Evolutionary conservation across 2,113 vertebrate genomes (phyloP).

Genomic region (Anarhynchus alexandrinus): DNA sequence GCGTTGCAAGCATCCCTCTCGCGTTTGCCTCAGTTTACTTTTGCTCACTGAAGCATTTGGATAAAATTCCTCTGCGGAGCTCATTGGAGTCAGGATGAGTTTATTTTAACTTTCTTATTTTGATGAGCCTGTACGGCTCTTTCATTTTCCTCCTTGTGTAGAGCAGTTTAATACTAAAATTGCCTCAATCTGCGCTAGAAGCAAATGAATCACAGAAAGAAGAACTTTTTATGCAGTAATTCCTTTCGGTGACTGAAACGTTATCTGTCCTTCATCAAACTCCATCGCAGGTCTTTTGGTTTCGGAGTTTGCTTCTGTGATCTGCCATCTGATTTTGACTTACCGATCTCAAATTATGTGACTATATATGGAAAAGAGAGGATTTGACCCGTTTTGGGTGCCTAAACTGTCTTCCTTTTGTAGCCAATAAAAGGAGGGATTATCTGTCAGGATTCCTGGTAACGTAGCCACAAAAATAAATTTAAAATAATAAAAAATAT

Average conservation of each 20-base stretch:
- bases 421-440: not conserved
- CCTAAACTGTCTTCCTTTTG: not conserved
- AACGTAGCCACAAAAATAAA: not conserved
- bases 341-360: not conserved
- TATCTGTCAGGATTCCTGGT: not conserved
- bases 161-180: not conserved
- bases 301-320: not conserved
- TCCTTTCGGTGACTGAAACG: not conserved
- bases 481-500: not conserved
- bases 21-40: slow-evolving; percentile 31
- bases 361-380: not conserved
- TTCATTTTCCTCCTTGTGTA: not conserved
- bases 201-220: not conserved
- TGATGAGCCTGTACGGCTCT: not conserved
- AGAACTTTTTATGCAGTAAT: not conserved
- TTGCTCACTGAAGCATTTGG: slow-evolving; percentile 1
- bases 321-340: slow-evolving; percentile 17
- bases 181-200: not conserved
- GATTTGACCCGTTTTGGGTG: not conserved
- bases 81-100: not conserved
- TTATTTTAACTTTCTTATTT: not conserved
- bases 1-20: not conserved
- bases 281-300: not conserved
- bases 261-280: not conserved
- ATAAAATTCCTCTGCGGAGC: not conserved